A percentile compares a stretch with the other conserved stretches of the same genome.
Conservation (phyloP, 2,797 vertebrate species). For the Hypotaenidia philippensis region DNA sequence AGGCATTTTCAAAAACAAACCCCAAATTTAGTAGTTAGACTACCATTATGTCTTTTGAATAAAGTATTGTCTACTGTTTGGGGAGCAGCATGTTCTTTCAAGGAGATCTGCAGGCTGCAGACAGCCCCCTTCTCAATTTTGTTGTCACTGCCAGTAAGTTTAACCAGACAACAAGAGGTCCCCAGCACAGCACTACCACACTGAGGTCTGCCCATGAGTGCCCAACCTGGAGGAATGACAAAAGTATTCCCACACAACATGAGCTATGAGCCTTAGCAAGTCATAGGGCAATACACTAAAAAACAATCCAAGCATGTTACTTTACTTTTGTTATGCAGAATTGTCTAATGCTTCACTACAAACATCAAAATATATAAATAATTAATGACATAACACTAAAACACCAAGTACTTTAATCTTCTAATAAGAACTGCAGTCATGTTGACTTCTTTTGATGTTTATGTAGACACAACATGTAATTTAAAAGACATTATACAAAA, state of each 20-base stretch:
- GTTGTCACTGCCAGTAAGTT: background rate
- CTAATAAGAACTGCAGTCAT: background rate
- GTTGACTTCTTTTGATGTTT: background rate
- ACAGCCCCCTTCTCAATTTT: background rate
- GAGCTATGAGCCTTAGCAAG: background rate
- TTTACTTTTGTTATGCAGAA: background rate
- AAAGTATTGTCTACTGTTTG: background rate
- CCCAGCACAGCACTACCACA: background rate
- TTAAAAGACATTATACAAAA: background rate
- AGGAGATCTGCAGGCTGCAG: background rate
- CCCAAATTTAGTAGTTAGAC: background rate
- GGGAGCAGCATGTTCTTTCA: background rate
- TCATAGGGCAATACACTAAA: background rate
- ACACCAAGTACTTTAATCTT: background rate
- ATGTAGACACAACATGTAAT: background rate
- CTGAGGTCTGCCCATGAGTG: background rate
- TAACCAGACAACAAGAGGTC: background rate
- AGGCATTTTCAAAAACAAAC: background rate
- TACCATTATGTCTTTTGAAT: background rate
- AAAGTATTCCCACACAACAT: background rate
- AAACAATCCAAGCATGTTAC: background rate
- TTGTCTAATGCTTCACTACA: background rate
- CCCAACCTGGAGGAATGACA: background rate
- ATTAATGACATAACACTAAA: background rate
- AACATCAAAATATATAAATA: background rate